A percentile compares a stretch with the other conserved stretches of the same genome.
Evolutionary conservation across 2,888 invertebrate genomes (phyloP).

Genomic region (Vanessa cardui): DNA sequence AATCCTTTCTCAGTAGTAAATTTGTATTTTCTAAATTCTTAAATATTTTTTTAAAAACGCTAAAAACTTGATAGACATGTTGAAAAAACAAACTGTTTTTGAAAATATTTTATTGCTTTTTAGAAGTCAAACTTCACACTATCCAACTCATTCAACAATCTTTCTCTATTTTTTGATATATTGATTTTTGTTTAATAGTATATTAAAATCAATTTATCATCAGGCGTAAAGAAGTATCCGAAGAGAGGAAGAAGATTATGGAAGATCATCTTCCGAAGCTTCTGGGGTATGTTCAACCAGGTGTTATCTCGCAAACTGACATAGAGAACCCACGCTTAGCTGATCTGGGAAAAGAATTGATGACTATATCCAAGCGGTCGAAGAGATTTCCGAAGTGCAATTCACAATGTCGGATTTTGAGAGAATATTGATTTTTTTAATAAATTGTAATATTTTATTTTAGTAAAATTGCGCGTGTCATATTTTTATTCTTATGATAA

Average conservation of each 20-base stretch:
- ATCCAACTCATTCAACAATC: too few relatives aligned
- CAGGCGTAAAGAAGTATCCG: slow-evolving; percentile 78
- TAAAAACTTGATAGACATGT: too few relatives aligned
- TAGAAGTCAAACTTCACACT: too few relatives aligned
- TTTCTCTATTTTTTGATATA: too few relatives aligned
- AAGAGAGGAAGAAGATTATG: slow-evolving; percentile 81
- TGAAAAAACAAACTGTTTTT: too few relatives aligned
- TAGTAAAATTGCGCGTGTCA: background rate
- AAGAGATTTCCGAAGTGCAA: slow-evolving; percentile 61
- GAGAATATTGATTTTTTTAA: slow-evolving; percentile 48
- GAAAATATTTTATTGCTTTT: too few relatives aligned
- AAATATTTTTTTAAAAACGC: too few relatives aligned
- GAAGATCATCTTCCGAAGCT: slow-evolving; percentile 81
- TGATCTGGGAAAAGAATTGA: slow-evolving; percentile 44
- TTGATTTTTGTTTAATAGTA: too few relatives aligned
- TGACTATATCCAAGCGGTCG: slow-evolving; percentile 37
- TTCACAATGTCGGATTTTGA: slow-evolving; percentile 57
- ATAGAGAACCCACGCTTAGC: slow-evolving; percentile 51
- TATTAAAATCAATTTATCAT: background rate
- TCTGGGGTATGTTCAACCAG: slow-evolving; percentile 83
- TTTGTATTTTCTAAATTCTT: too few relatives aligned
- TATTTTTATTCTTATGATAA: background rate
- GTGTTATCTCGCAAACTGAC: slow-evolving; percentile 73
- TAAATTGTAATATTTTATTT: background rate
- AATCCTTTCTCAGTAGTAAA: too few relatives aligned